Percentiles rank a stretch among this genome's conserved stretches.
phyloP scores from a whole-genome alignment of 2,113 vertebrate genomes.

The Malurus elegans region DNA sequence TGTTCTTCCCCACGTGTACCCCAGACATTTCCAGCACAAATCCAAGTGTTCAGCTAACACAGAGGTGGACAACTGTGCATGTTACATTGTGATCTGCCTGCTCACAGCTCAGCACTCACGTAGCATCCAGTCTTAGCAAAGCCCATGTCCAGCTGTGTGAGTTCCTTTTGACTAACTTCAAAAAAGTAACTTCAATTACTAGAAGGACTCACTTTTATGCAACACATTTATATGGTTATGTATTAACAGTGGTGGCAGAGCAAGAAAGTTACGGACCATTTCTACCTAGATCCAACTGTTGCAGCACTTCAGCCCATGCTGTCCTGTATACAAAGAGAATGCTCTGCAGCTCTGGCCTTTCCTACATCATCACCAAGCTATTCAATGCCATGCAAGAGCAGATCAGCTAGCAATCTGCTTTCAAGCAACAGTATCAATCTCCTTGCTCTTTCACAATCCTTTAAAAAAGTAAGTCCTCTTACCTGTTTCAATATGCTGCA shows the following conservation, averaged over 20 bases:
- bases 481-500: conserved; percentile 71
- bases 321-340: not conserved
- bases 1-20: not conserved
- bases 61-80: not conserved
- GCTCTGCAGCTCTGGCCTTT: not conserved
- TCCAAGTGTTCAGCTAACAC: not conserved
- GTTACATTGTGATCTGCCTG: not conserved
- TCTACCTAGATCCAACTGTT: not conserved
- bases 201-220: not conserved
- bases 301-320: not conserved
- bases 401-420: not conserved
- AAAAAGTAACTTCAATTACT: not conserved
- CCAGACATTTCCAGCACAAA: not conserved
- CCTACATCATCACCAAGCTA: not conserved
- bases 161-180: not conserved
- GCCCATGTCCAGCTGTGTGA: not conserved
- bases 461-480: not conserved
- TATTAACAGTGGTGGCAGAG: not conserved
- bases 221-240: not conserved
- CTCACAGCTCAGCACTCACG: fast-evolving
- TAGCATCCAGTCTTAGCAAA: not conserved
- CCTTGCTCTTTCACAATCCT: not conserved
- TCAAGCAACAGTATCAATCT: not conserved
- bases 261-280: not conserved
- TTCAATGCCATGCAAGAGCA: not conserved